These are phyloP conservation scores for Onychostruthus taczanowskii DNA, from an alignment of 2,113 vertebrate species.

Conservation along the genomic window DNA sequence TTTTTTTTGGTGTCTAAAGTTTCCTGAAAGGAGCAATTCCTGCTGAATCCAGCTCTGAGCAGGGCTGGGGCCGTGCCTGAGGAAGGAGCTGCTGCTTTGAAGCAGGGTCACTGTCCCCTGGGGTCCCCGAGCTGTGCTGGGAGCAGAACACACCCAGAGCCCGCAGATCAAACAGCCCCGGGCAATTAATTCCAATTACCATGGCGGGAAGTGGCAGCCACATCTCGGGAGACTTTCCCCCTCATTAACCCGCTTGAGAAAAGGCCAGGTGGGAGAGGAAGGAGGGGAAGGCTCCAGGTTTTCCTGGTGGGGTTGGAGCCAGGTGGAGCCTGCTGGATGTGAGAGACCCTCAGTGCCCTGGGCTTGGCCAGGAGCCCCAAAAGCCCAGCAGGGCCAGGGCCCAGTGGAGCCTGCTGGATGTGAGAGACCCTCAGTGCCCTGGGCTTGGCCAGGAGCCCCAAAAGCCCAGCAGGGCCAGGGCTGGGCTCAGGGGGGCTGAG, in stretches of 20 bases:
- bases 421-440: not conserved
- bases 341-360: not conserved
- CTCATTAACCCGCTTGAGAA: slow-evolving; percentile 45
- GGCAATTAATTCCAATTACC: slow-evolving; percentile 45
- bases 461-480: not conserved
- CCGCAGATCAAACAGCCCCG: slow-evolving; percentile 8
- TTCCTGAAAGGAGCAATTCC: not conserved
- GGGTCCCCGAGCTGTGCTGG: not conserved
- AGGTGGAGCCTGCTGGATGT: not conserved
- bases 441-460: slow-evolving; percentile 2
- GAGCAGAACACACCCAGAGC: not conserved
- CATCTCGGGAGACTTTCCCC: slow-evolving; percentile 12
- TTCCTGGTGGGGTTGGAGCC: not conserved
- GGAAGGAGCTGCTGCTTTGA: not conserved
- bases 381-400: not conserved
- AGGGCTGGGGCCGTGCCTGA: not conserved
- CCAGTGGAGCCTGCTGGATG: not conserved
- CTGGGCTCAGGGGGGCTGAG: not conserved
- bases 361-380: not conserved
- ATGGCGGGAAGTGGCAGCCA: not conserved
- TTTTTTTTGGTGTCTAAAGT: not conserved
- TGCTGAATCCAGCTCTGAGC: not conserved
- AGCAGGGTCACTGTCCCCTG: not conserved
- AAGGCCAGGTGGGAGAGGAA: not conserved
- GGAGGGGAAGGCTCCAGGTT: slow-evolving; percentile 23